These are phyloP conservation scores for Athalia circularis DNA, from an alignment of 2,888 invertebrate species.

Conservation along the genomic window DNA sequence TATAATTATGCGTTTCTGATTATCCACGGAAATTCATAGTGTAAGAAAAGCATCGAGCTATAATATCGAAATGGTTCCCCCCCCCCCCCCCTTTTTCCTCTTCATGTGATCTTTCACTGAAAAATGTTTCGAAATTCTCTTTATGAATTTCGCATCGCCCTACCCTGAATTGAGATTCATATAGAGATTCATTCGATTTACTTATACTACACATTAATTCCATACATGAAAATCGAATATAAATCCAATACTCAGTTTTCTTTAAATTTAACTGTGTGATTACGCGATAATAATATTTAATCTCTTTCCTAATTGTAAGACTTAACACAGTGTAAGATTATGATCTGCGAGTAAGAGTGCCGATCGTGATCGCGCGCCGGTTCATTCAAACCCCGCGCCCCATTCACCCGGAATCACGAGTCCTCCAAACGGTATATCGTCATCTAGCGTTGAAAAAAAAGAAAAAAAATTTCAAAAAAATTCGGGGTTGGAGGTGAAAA, in stretches of 20 bases:
- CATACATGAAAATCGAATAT: too few species aligned
- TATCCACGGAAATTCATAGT: too few species aligned
- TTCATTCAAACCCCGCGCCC: not conserved
- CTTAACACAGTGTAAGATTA: slow-evolving; percentile 22
- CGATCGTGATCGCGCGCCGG: not conserved
- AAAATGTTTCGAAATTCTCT: not conserved
- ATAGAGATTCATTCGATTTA: not conserved
- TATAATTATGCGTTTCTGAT: too few species aligned
- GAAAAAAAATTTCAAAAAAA: slow-evolving; percentile 13
- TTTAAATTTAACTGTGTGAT: slow-evolving; percentile 21
- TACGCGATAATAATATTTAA: slow-evolving; percentile 7
- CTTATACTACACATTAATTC: too few species aligned
- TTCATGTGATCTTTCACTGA: too few species aligned
- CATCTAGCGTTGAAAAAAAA: not conserved
- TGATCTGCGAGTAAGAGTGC: slow-evolving; percentile 18
- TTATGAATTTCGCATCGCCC: not conserved
- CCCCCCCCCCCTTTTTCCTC: too few species aligned
- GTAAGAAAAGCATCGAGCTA: too few species aligned
- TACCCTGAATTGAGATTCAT: slow-evolving; percentile 12
- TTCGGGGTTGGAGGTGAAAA: slow-evolving; percentile 5
- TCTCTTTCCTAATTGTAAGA: not conserved
- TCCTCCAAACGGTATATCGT: not conserved
- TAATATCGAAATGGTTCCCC: too few species aligned
- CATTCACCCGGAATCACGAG: not conserved
- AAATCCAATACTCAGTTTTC: not conserved